phyloP scores from a whole-genome alignment of 2,888 invertebrate species.

The Drosophila neonasuta region DNA sequence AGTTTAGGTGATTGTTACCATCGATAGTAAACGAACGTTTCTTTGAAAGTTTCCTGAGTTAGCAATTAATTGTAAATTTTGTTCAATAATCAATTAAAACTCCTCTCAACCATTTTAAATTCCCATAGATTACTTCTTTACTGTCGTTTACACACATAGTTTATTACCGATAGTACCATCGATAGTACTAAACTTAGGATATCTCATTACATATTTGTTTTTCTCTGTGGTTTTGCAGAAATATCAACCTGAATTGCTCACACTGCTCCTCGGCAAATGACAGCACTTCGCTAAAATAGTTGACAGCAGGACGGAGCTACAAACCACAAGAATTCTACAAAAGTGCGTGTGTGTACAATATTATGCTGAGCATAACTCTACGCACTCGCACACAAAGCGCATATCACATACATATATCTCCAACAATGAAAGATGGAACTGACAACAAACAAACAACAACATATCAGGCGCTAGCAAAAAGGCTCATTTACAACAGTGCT shows the following conservation, averaged over 20 bases:
- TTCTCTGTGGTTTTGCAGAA: constrained; percentile 36
- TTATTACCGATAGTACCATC: too few species aligned
- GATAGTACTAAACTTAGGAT: too few species aligned
- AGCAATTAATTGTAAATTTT: too few species aligned
- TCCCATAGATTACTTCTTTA: too few species aligned
- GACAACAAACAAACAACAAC: constrained; percentile 39
- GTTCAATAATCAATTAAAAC: too few species aligned
- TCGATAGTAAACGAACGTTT: too few species aligned
- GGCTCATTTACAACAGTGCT: constrained; percentile 52
- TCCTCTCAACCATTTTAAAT: too few species aligned
- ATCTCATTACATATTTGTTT: not conserved
- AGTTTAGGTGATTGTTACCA: too few species aligned
- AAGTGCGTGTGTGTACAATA: constrained; percentile 41
- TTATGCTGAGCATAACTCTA: constrained; percentile 74
- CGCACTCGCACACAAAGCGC: constrained; percentile 28
- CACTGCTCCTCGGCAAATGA: constrained; percentile 65
- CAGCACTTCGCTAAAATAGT: constrained; percentile 42
- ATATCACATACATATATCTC: constrained; percentile 2
- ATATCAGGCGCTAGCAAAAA: constrained; percentile 46
- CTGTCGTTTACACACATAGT: too few species aligned
- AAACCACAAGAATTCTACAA: not conserved
- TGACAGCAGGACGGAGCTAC: not conserved
- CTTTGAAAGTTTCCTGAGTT: too few species aligned
- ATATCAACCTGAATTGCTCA: constrained; percentile 51
- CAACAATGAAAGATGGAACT: constrained; percentile 1